Evolutionary conservation across 2,113 vertebrate species (phyloP).

Genomic region (Peromyscus californicus): DNA sequence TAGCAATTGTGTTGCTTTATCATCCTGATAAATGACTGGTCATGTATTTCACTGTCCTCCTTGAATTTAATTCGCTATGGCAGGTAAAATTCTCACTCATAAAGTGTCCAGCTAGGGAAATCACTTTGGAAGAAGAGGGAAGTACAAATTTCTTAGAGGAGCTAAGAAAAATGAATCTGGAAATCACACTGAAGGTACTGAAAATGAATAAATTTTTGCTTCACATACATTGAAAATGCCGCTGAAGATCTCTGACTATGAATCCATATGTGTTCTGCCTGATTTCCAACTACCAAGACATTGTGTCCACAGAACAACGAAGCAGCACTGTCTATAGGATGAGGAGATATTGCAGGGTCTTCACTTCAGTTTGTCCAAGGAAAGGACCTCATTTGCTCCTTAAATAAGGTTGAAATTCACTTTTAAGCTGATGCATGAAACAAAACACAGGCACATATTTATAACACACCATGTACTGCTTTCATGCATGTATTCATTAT

Average conservation of each 20-base stretch:
- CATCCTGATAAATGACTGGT: constrained; percentile 54
- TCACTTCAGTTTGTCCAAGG: neutral
- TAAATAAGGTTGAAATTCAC: neutral
- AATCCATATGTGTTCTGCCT: neutral
- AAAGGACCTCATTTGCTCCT: neutral
- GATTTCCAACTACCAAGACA: neutral
- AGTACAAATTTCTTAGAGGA: constrained; percentile 50
- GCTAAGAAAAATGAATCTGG: constrained; percentile 69
- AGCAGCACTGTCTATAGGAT: neutral
- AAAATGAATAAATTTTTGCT: constrained; percentile 57
- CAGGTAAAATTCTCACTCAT: constrained; percentile 68
- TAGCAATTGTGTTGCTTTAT: constrained; percentile 50
- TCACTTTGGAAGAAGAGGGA: constrained; percentile 58
- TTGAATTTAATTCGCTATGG: constrained; percentile 65
- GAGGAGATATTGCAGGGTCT: neutral
- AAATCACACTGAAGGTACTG: neutral
- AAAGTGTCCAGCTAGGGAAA: constrained; percentile 68
- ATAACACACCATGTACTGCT: neutral
- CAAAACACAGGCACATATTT: neutral
- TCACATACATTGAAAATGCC: constrained; percentile 65
- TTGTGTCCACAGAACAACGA: neutral
- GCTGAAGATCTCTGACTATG: constrained; percentile 12
- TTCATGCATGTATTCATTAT: too few relatives aligned
- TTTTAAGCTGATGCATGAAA: neutral
- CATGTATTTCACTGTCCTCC: constrained; percentile 52